Evolutionary conservation across 2,797 vertebrate genomes (phyloP), one percentile per base, ranked within the genome.

Genomic region (Helostoma temminkii): DNA sequence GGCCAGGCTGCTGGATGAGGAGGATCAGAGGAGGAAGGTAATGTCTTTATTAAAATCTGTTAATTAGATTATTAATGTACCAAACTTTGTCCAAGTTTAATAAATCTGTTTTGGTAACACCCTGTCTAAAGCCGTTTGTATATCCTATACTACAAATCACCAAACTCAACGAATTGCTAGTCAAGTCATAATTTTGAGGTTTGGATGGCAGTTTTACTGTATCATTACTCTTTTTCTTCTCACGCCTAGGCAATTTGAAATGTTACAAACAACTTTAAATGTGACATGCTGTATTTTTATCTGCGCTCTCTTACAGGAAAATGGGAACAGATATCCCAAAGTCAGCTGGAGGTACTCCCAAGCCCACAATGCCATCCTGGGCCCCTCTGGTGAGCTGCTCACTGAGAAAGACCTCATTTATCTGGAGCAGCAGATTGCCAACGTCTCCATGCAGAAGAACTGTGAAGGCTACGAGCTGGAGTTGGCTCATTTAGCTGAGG

Each of bases 381-480:
- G 98, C 14, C 97, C 97, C 28, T 99, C 95, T 19, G 97, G 97
- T 63, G 98, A 99, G 89, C 93, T 99, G 83, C 91, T 99, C 78
- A 96, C 96, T 0, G 96, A 98, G 85, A 93, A 95, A 1, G 97
- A 98, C 89, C 94, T 98, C 56, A 84, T 94, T 66, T 95, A 96
- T 77, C 85, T 98, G 91, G 97, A 99, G 90, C 90, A 94, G 89
- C 96, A 97, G 81, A 96, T 97, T 60, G 92, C 95, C 45, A 94
- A 89, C 45, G 94, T 98, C 67, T 94, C 96, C 58, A 92, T 96
- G 89, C 93, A 94, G 70, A 94, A 88, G 78, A 94, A 95, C 85
- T 95, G 94, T n/a, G 94, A 94, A 65, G 94, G 93, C 59, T 97
- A 97, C 3, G 94, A 96, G 87, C 86, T 92, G 67, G 95, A 98